phyloP scores from a whole-genome alignment of 2,113 vertebrate genomes.

The Parotia lawesii region DNA sequence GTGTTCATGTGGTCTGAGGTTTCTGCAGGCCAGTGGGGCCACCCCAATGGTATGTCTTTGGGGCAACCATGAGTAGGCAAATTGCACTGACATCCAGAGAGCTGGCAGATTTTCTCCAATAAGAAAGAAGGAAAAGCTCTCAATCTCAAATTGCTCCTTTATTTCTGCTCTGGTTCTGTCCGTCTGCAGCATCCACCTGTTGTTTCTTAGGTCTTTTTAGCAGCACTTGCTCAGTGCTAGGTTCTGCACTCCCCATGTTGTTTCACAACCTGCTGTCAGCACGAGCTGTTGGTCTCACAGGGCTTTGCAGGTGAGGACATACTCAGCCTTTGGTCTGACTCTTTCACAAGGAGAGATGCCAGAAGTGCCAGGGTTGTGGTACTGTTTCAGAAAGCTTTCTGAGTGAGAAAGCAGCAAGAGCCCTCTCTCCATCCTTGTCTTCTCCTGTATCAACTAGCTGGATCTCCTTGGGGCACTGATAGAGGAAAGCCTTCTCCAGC shows the following conservation, averaged over 20 bases:
- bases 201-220: not conserved
- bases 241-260: not conserved
- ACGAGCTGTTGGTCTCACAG: accelerated
- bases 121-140: not conserved
- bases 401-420: not conserved
- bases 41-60: not conserved
- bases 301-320: not conserved
- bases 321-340: not conserved
- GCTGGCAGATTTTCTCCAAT: not conserved
- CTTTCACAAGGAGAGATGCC: accelerated
- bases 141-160: not conserved
- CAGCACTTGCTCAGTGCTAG: not conserved
- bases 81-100: not conserved
- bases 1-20: not conserved
- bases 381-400: not conserved
- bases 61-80: not conserved
- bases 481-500: not conserved
- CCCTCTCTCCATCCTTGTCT: not conserved
- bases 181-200: not conserved
- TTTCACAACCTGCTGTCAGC: not conserved
- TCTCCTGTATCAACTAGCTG: not conserved
- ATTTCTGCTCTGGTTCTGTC: not conserved
- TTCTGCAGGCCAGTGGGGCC: not conserved
- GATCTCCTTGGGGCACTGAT: not conserved
- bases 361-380: not conserved